Conservation (phyloP, 1,140 invertebrate genomes). For the Sesamia nonagrioides region DNA sequence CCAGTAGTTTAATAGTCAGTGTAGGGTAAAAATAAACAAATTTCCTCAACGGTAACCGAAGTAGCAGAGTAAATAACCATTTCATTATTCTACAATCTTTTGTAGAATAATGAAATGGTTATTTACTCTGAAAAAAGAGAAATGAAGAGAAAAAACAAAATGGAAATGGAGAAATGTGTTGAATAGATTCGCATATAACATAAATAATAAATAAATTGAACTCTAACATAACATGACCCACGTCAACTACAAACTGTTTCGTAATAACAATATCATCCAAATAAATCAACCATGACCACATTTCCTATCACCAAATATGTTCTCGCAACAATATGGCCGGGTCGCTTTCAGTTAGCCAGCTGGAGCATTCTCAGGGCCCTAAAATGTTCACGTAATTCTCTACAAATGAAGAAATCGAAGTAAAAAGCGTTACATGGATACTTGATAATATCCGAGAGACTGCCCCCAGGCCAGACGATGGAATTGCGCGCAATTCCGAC, state of each 20-base stretch:
- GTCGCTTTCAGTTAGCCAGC: slow-evolving; percentile 25
- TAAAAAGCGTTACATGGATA: slow-evolving; percentile 43
- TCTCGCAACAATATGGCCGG: slow-evolving; percentile 16
- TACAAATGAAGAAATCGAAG: slow-evolving; percentile 43
- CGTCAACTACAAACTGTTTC: slow-evolving; percentile 14
- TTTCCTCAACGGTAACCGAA: neutral
- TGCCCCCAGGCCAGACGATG: slow-evolving; percentile 29
- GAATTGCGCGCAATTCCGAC: slow-evolving; percentile 39
- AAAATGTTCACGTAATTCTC: slow-evolving; percentile 37
- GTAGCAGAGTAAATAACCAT: neutral
- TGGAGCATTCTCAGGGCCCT: neutral
- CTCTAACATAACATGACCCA: slow-evolving; percentile 22
- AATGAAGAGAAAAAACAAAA: too few species aligned
- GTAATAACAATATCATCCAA: slow-evolving; percentile 39
- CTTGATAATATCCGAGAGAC: slow-evolving; percentile 45
- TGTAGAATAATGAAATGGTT: too few species aligned
- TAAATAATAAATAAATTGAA: slow-evolving; percentile 3
- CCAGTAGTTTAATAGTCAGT: neutral
- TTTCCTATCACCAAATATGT: slow-evolving; percentile 22
- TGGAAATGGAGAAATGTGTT: neutral
- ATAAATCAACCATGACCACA: slow-evolving; percentile 40
- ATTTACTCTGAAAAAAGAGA: too few species aligned
- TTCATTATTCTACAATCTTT: neutral
- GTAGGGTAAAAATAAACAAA: neutral
- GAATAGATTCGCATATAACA: neutral